Percentiles rank a stretch among this genome's conserved stretches.
Conservation (phyloP, 92 coral and sea anemone species). For the Palythoa caribaeorum region DNA sequence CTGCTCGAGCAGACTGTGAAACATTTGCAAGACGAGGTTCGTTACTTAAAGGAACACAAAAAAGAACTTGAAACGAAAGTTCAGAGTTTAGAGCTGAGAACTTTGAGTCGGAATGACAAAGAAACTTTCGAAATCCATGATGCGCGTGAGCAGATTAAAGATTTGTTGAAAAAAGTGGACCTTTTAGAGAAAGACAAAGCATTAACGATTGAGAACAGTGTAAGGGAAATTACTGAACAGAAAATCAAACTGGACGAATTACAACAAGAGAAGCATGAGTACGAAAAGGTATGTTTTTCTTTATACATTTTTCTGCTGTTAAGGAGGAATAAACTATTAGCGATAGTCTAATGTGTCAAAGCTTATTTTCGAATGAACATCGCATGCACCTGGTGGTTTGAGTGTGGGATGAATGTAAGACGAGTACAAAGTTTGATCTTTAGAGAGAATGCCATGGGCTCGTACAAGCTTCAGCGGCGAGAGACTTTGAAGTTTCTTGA, state of each 20-base stretch:
- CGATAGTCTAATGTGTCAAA: background rate
- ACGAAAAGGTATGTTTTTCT: constrained; percentile 57
- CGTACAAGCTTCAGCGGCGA: too few relatives aligned
- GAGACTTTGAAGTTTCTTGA: too few relatives aligned
- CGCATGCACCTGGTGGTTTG: too few relatives aligned
- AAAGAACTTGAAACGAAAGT: constrained; percentile 88
- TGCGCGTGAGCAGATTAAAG: constrained; percentile 80
- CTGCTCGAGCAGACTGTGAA: constrained; percentile 76
- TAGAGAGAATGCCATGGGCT: too few relatives aligned
- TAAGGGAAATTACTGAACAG: constrained; percentile 74
- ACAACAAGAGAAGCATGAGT: constrained; percentile 71
- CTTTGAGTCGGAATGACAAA: constrained; percentile 74
- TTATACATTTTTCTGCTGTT: background rate
- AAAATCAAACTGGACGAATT: constrained; percentile 80
- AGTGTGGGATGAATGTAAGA: too few relatives aligned
- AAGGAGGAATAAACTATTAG: background rate
- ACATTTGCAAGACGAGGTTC: constrained; percentile 84
- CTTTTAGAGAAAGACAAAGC: constrained; percentile 71
- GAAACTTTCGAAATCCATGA: constrained; percentile 78
- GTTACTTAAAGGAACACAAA: constrained; percentile 89
- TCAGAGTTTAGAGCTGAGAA: constrained; percentile 85
- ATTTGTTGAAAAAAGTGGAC: constrained; percentile 70
- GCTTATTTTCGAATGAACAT: too few relatives aligned
- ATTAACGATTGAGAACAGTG: constrained; percentile 61
- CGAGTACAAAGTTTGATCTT: too few relatives aligned